A percentile compares a stretch with the other conserved stretches of the same genome.
phyloP scores from a whole-genome alignment of 2,797 vertebrate species.

The Acanthis flammea region DNA sequence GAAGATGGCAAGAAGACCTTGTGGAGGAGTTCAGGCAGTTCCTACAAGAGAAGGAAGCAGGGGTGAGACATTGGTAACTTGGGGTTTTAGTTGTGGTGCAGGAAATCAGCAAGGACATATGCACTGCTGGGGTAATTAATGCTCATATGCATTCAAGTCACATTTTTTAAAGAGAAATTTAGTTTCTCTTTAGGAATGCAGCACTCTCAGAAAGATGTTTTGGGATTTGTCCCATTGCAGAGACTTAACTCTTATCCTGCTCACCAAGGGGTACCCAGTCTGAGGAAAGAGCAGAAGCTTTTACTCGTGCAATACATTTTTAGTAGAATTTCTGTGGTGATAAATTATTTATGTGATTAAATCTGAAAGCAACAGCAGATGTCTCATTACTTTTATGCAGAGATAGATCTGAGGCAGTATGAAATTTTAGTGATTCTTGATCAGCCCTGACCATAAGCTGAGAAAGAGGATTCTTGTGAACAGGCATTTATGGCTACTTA shows the following conservation, averaged over 20 bases:
- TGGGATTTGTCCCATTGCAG: neutral
- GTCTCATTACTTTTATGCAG: neutral
- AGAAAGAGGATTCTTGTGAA: neutral
- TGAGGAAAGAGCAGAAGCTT: neutral
- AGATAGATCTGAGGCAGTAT: neutral
- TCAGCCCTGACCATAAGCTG: neutral
- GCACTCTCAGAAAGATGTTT: neutral
- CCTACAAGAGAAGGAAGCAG: neutral
- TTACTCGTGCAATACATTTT: neutral
- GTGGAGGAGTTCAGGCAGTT: neutral
- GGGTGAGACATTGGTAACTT: neutral
- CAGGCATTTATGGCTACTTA: neutral
- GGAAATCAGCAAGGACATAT: neutral
- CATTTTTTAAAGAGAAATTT: neutral
- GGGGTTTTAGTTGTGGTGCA: accelerated
- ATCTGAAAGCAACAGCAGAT: neutral
- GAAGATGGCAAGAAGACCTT: neutral
- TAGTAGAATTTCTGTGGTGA: neutral
- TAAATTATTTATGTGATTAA: neutral
- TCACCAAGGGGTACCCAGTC: too few species aligned
- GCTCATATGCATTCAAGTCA: neutral
- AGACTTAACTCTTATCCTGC: neutral
- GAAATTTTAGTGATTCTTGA: neutral
- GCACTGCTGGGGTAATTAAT: neutral
- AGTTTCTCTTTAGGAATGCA: neutral